Evolutionary conservation across 2,888 invertebrate genomes (phyloP), one percentile per base, ranked within the genome.

Genomic region (Drosophila meridionalis): DNA sequence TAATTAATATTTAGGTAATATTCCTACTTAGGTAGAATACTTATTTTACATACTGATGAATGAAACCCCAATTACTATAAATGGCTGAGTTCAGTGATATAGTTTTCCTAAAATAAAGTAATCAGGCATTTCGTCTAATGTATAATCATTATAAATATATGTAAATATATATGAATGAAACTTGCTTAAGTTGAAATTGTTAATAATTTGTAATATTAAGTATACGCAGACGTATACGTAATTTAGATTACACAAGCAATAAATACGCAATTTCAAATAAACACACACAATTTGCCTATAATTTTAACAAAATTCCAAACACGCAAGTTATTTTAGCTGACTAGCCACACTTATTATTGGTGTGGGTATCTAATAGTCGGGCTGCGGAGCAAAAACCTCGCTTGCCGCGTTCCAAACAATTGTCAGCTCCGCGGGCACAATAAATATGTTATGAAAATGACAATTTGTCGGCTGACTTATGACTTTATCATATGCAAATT

Each of bases 401-500:
- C 14, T 40, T 11, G 40, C 40, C n/a, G 6, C 3, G 12, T 14
- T 55, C 9, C 32, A 62, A 68, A 53, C 62, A 78, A 78, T 77
- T 73, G 77, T 36, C 62, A 38, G 48, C 53, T 59, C 69, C 32
- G 68, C 71, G 48, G 45, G 69, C 61, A 48, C 60, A 63, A 82
- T 79, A 85, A 82, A 79, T 77, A 84, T 70, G 85, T 80, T 82
- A 79, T 81, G 62, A 80, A 82, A 79, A 72, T 74, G 79, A 76
- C 87, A 86, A 87, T 87, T 85, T 81, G 74, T 70, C 73, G 68
- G 56, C 73, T 82, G 83, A 82, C 82, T 82, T 84, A 86, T 82
- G 82, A 81, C 85, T 85, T 86, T 79, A 87, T 85, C 82, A 80
- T 79, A 87, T 82, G 84, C 84, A 87, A 83, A 83, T 84, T 84